Evolutionary conservation across 2,113 vertebrate species (phyloP), one percentile per base, ranked within the genome.

Genomic region (Eudyptes chrysolophus): DNA sequence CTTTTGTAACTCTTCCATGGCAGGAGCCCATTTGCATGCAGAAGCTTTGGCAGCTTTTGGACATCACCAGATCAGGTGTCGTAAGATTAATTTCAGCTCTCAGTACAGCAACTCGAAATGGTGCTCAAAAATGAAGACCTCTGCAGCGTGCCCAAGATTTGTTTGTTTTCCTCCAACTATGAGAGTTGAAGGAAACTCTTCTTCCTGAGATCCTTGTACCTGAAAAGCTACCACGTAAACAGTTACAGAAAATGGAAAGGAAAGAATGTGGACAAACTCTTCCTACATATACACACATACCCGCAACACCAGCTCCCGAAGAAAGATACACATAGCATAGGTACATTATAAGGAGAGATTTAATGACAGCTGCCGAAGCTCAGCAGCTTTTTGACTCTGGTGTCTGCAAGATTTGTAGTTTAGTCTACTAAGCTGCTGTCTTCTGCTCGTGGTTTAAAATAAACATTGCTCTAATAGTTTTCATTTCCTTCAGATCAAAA

Each of bases 81-180:
- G 29, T 3, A 32, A 71, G 7, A 9, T 30, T 55, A 40, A 9
- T 40, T 83, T 46, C 60, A 88, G 25, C 44, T 7, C 48, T 32
- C 66, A 42, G 34, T 46, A 54, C 44, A 60, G 38, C 40, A 46
- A 3, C 42, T 46, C 24, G 3, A 80, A 66, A 14, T 2, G 5
- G 17, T 55, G 57, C 42, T 74, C 13, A 77, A 29, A 78, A 60
- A 13, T 1, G 0, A 51, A 69, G 38, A 54, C 44, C 22, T 55
- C n/a, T 17, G 6, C 8, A 15, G 19, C 0, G 0, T 13, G 29
- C 48, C 21, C 29, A 29, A 44, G 21, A 36, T 38, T n/a, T n/a
- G 16, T 19, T 65, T 66, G 18, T 64, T 83, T 72, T 54, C 58
- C 52, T 68, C 48, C 48, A 89, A 1, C 27, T 68, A 3, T 6